Base-by-base conservation (phyloP, 2,797 vertebrate species). In the Sebastes baramenuke region DNA sequence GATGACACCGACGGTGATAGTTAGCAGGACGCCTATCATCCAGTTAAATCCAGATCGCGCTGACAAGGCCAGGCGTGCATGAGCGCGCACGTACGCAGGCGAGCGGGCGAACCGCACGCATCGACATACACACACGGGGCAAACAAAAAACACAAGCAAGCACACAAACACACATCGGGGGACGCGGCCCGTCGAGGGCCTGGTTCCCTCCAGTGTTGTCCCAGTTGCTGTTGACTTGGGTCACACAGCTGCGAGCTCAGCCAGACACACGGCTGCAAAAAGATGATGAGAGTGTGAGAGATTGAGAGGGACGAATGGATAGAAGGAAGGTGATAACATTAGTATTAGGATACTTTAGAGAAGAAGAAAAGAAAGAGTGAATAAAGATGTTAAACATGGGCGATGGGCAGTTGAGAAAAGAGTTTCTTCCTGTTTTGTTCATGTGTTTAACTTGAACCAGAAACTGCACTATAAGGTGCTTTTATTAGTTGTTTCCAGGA, bases 181-280 rank as follows among this genome's bases (percentile, higher is more conserved):
- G 81, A 52, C 1, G 42, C 7, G n/a, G 73, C 81, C 67, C 85
- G 56, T 80, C 2, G 27, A 88, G 87, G 83, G 77, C 73, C 75
- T 9, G 20, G 70, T 32, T 83, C 87, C 81, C 92, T 86, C 71
- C 89, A 61, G 79, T 82, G 88, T 76, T 73, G 89, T 91, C 92
- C 92, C 88, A 91, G 84, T 90, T 91, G 86, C 75, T 71, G 80
- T 72, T 81, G 86, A 89, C 93, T 90, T 10, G 70, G 93, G 93
- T 95, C 94, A 93, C 81, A 77, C 94, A 95, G 92, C 94, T 95
- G 94, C 83, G 58, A 54, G 49, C 67, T 80, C 72, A 61, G 77
- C 36, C 66, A 67, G 59, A 73, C 38, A 46, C 64, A 42, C 2
- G 27, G 52, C 58, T 36, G 72, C 71, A 36, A 81, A 82, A 79